These are phyloP conservation scores for Fragum whitleyi DNA, from an alignment of 2,888 invertebrate species.

Conservation along the genomic window DNA sequence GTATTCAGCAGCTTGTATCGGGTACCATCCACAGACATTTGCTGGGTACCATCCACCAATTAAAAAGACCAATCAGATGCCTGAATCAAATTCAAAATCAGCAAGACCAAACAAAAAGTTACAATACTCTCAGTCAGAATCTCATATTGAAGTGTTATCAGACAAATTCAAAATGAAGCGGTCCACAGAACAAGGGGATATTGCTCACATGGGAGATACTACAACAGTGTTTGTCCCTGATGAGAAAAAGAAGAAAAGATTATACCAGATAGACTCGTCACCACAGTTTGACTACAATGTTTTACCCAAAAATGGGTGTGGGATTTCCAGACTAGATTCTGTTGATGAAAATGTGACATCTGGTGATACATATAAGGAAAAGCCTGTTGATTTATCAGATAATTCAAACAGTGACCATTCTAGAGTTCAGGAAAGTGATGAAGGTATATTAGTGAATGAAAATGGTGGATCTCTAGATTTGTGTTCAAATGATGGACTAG, in stretches of 20 bases:
- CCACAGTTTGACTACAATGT: constrained; percentile 70
- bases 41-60: constrained; percentile 67
- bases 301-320: constrained; percentile 63
- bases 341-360: constrained; percentile 55
- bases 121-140: constrained; percentile 72
- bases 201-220: constrained; percentile 73
- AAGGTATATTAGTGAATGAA: constrained; percentile 34
- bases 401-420: constrained; percentile 4
- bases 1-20: constrained; percentile 79
- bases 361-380: constrained; percentile 20
- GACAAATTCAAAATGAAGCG: constrained; percentile 71
- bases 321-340: constrained; percentile 62
- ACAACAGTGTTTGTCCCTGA: constrained; percentile 70
- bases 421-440: constrained; percentile 15
- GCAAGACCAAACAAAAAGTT: constrained; percentile 54
- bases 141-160: constrained; percentile 65
- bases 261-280: constrained; percentile 73
- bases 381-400: neutral
- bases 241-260: constrained; percentile 31
- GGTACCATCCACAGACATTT: constrained; percentile 76
- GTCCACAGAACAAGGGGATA: constrained; percentile 76
- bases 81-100: neutral
- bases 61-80: constrained; percentile 1
- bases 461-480: neutral
- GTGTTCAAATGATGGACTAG: neutral